Conservation (phyloP, 2,888 invertebrate genomes). For the Agrochola circellaris region DNA sequence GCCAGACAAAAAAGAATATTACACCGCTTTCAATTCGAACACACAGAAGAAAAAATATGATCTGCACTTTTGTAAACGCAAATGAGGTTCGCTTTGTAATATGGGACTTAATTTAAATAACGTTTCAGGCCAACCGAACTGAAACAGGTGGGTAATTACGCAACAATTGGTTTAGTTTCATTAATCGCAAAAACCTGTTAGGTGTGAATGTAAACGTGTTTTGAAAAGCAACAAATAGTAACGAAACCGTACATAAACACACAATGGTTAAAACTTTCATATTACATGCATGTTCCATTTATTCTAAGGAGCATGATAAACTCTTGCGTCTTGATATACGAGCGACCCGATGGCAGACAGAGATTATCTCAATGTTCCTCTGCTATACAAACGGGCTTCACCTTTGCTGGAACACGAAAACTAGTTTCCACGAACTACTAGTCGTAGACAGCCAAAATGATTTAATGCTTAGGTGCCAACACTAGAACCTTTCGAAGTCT, state of each 20-base stretch:
- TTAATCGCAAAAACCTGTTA: slow-evolving; percentile 47
- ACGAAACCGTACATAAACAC: slow-evolving; percentile 17
- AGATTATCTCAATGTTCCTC: slow-evolving; percentile 68
- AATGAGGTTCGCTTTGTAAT: slow-evolving; percentile 88
- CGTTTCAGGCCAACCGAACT: slow-evolving; percentile 74
- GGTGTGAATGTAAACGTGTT: slow-evolving; percentile 27
- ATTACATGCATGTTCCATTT: slow-evolving; percentile 41
- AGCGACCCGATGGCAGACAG: slow-evolving; percentile 64
- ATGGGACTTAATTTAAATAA: slow-evolving; percentile 85
- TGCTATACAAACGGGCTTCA: slow-evolving; percentile 66
- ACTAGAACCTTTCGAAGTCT: slow-evolving; percentile 63
- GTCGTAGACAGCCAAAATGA: slow-evolving; percentile 67
- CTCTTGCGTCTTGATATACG: slow-evolving; percentile 60
- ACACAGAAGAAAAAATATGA: slow-evolving; percentile 87
- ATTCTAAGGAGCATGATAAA: slow-evolving; percentile 46
- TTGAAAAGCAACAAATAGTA: slow-evolving; percentile 37
- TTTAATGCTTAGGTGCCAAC: slow-evolving; percentile 67
- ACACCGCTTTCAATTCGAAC: slow-evolving; percentile 88
- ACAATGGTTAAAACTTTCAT: slow-evolving; percentile 22
- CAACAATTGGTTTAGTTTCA: slow-evolving; percentile 69
- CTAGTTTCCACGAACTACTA: slow-evolving; percentile 65
- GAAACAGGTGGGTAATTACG: slow-evolving; percentile 74
- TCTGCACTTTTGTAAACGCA: slow-evolving; percentile 89
- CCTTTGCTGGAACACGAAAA: slow-evolving; percentile 67
- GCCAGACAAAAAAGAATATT: slow-evolving; percentile 87